Evolutionary conservation across 2,797 vertebrate species (phyloP).

Genomic region (Cirrhinus molitorella): DNA sequence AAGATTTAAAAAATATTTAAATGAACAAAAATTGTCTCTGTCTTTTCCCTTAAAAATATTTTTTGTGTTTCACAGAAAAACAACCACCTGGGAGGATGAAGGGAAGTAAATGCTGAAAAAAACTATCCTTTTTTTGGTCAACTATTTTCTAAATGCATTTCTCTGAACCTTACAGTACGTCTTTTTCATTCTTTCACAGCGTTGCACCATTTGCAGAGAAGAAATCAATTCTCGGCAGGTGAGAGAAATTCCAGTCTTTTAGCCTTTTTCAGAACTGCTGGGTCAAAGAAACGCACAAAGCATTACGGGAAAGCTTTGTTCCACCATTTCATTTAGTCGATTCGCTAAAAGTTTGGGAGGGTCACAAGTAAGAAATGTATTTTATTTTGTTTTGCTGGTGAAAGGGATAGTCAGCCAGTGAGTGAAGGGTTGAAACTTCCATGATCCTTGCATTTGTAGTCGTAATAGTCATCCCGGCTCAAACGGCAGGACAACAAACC

Average conservation of each 20-base stretch:
- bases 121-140: not conserved
- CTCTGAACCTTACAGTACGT: not conserved
- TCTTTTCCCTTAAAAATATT: not conserved
- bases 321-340: not conserved
- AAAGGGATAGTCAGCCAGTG: not conserved
- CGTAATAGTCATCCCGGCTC: slow-evolving; percentile 17
- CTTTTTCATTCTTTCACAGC: not conserved
- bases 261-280: not conserved
- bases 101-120: not conserved
- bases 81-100: not conserved
- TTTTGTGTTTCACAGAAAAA: not conserved
- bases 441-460: slow-evolving; percentile 27
- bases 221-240: slow-evolving; percentile 1
- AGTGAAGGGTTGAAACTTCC: not conserved
- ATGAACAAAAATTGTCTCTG: not conserved
- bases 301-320: slow-evolving; percentile 17
- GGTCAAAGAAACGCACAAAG: slow-evolving; percentile 8
- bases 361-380: not conserved
- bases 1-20: no score
- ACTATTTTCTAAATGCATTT: not conserved
- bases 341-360: slow-evolving; percentile 14
- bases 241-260: not conserved
- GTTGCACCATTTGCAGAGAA: not conserved
- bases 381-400: not conserved
- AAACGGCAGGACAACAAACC: slow-evolving; percentile 18